Base-by-base conservation (phyloP, 1,140 invertebrate genomes). In the Heliconius eleuchia region DNA sequence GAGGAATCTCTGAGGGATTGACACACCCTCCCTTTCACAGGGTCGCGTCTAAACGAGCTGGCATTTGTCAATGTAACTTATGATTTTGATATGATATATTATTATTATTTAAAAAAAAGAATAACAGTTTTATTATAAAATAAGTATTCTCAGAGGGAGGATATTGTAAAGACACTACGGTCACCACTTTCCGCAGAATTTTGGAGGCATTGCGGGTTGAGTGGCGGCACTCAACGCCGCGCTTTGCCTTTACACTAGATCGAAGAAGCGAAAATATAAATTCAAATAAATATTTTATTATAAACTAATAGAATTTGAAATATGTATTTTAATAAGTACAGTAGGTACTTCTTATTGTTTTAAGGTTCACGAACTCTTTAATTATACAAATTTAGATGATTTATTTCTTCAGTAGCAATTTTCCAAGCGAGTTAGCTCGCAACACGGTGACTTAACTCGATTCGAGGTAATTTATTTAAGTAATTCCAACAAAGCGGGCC, bases 401-500 rank as follows among this genome's bases (percentile, higher is more conserved):
- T 86, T 87, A 87, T 86, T 85, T 86, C 66, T 81, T 86, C 83
- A 74, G 80, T 81, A 80, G 79, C 83, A 89, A 89, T 91, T 90
- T 91, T 89, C 86, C 84, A 79, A 87, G 85, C 85, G 86, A 92
- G 82, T 89, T 87, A 80, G 78, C 84, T 84, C 76, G 80, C 83
- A 86, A 80, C 84, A 80, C 82, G 82, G 74, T 83, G 84, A 83
- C 87, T 83, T 86, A 91, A 92, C 87, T 89, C 90, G 84, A 91
- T 90, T 88, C 82, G 74, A 81, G 74, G 84, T 91, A 92, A 94
- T 92, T 92, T 92, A 94, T 92, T 92, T 91, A 91, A 89, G 86
- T 89, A 92, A 92, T 91, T 91, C 86, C 82, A 89, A 82, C 88
- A 89, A 90, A 90, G 85, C 86, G 85, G 86, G 84, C 82, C 85